Conservation (phyloP, 2,113 vertebrate species). For the Brachyhypopomus gauderio region DNA sequence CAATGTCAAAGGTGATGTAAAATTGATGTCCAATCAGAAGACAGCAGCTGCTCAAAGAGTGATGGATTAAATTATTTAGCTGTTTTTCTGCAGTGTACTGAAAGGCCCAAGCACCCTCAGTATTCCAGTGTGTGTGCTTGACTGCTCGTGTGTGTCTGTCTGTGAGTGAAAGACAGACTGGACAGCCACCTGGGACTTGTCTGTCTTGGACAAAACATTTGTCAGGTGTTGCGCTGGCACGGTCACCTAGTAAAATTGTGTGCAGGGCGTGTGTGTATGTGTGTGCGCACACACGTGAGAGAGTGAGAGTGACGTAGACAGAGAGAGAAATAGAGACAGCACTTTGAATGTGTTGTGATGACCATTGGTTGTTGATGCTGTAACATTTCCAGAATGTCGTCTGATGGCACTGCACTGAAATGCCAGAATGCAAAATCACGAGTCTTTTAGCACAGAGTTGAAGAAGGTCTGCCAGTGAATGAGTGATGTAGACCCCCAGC, state of each 20-base stretch:
- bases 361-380: constrained; percentile 14
- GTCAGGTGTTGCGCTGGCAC: constrained; percentile 53
- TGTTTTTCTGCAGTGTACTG: constrained; percentile 61
- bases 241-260: constrained; percentile 25
- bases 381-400: not conserved
- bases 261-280: constrained; percentile 10
- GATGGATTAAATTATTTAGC: constrained; percentile 74
- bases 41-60: constrained; percentile 61
- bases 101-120: constrained; percentile 55
- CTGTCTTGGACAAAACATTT: constrained; percentile 17
- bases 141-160: constrained; percentile 28
- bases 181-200: constrained; percentile 13
- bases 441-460: no score
- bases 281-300: not conserved
- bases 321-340: not conserved
- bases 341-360: not conserved
- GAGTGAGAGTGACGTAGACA: not conserved
- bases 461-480: not conserved
- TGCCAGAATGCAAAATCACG: not conserved
- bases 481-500: no score
- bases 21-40: constrained; percentile 77
- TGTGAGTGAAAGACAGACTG: constrained; percentile 20
- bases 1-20: constrained; percentile 71
- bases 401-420: not conserved
- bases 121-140: constrained; percentile 32